Percentiles rank a stretch among this genome's conserved stretches.
These are phyloP conservation scores for Sebastes reedi DNA, from an alignment of 2,797 vertebrate species.

Conservation along the genomic window DNA sequence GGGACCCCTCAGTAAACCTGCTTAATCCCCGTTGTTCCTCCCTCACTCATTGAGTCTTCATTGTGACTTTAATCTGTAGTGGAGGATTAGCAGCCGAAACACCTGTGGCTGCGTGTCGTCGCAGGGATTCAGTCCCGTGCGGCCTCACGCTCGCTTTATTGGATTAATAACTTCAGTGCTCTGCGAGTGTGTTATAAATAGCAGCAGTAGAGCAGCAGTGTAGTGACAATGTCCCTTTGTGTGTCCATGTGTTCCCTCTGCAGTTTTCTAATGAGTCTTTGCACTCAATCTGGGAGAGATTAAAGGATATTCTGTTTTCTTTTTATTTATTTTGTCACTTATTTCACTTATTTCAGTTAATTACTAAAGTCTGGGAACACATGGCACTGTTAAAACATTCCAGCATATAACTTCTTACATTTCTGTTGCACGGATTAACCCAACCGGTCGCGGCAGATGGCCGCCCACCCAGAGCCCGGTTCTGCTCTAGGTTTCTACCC, in stretches of 20 bases:
- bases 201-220: not conserved
- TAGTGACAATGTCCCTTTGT: not conserved
- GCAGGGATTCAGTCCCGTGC: constrained; percentile 20
- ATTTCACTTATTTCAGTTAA: too few species aligned
- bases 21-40: constrained; percentile 27
- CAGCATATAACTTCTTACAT: not conserved
- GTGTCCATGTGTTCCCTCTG: not conserved
- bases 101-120: constrained; percentile 35
- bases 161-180: constrained; percentile 30
- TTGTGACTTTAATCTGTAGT: constrained; percentile 46
- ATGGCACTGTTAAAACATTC: not conserved
- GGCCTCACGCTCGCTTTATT: constrained; percentile 23
- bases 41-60: not conserved
- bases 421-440: not conserved
- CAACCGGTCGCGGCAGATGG: too few species aligned
- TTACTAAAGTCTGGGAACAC: not conserved
- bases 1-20: not conserved
- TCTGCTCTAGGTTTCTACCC: too few species aligned
- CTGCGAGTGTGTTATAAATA: not conserved
- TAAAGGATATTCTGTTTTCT: not conserved
- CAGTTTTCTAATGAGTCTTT: not conserved
- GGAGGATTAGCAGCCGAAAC: constrained; percentile 36
- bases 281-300: not conserved
- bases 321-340: not conserved
- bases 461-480: too few species aligned